These are phyloP conservation scores for Musca domestica DNA, from an alignment of 1,140 invertebrate genomes.

Conservation along the genomic window DNA sequence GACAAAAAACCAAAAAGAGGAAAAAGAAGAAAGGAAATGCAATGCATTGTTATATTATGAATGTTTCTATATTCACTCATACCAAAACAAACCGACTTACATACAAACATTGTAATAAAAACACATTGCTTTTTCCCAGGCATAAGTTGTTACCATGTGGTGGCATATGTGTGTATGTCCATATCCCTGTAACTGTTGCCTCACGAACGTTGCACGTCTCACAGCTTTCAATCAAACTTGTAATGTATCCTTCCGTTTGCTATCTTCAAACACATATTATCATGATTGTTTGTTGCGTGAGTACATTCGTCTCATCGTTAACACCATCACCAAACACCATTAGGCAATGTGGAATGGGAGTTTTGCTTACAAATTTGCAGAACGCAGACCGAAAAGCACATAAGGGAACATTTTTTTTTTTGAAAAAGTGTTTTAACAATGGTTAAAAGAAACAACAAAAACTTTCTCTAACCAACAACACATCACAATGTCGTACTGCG, in stretches of 20 bases:
- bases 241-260: conserved; percentile 12
- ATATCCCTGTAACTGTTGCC: too few relatives aligned
- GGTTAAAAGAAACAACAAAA: neutral
- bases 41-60: too few relatives aligned
- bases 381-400: neutral
- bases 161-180: too few relatives aligned
- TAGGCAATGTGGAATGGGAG: neutral
- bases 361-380: conserved; percentile 7
- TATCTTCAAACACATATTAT: neutral
- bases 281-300: neutral
- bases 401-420: neutral
- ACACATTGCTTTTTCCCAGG: too few relatives aligned
- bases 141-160: too few relatives aligned
- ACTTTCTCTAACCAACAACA: conserved; percentile 12
- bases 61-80: too few relatives aligned
- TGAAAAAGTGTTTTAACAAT: conserved; percentile 21
- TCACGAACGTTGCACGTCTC: too few relatives aligned
- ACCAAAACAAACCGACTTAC: too few relatives aligned
- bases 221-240: conserved; percentile 18
- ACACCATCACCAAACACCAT: neutral
- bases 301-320: neutral
- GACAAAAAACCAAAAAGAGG: too few relatives aligned
- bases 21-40: too few relatives aligned
- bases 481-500: neutral
- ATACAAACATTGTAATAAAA: too few relatives aligned